Base-by-base conservation (phyloP, 2,888 invertebrate genomes). In the Bugula neritina region DNA sequence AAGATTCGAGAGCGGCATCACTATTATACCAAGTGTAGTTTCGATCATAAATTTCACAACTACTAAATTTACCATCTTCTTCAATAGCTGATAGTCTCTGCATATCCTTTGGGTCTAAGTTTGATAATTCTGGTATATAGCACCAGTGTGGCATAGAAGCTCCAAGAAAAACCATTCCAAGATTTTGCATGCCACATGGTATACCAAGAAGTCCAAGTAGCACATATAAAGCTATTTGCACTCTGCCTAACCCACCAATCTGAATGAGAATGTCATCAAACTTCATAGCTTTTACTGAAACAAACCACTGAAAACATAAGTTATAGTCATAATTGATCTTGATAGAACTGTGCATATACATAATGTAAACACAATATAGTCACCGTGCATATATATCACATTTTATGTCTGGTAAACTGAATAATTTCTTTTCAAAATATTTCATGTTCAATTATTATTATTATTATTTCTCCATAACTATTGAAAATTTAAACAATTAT, bases 161-260 rank as follows among this genome's bases (percentile, higher is more conserved):
- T 34, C 52, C 71, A 23, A 72, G 72, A 58, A 73, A 73, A 27
- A 72, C 73, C 25, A 72, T 57, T 1, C 55, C 69, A 21, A 73
- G 58, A 52, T 57, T 72, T n/a, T 72, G 73, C 52, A 73, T 69
- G 2, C 72, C 73, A 25, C 35, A 35, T 29, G 69, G 35, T 35
- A 73, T 73, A 29, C 69, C 72, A 17, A 72, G 72, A 5, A 73
- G 69, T 69, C 72, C 72, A 10, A 73, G 58, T 25, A 73, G 54
- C 27, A 73, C 52, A 55, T 73, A 73, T 1, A 70, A 57, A 13
- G 69, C 54, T 69, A 72, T 72, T 43, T 74, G 74, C 54, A 72
- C 73, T 1, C 73, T 35, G 5, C 74, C 74, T 25, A 74, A 73
- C 57, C 72, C 72, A 0, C 74, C 74, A 1, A 74, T 34, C n/a